phyloP scores from a whole-genome alignment of 2,888 invertebrate genomes.

The Nephrotoma guestfalica region DNA sequence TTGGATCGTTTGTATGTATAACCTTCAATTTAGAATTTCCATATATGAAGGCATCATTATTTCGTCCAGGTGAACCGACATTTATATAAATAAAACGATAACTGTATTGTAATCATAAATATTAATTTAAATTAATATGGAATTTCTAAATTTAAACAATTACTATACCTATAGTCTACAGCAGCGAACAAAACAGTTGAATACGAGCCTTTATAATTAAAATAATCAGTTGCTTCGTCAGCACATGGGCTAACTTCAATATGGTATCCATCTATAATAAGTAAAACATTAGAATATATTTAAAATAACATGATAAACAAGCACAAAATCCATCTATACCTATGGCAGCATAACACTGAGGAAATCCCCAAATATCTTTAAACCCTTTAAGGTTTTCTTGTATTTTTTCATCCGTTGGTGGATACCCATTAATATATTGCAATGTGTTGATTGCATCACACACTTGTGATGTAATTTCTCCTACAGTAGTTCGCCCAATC shows the following conservation, averaged over 20 bases:
- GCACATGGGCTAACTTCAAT: no score
- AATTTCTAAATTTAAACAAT: background rate
- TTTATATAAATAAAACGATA: slow-evolving; percentile 9
- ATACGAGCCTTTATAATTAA: no score
- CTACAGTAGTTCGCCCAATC: slow-evolving; percentile 9
- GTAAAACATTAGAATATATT: background rate
- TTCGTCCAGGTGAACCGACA: slow-evolving; percentile 6
- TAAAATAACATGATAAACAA: background rate
- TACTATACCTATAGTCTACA: slow-evolving; percentile 6
- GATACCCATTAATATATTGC: background rate
- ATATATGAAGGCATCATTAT: no score
- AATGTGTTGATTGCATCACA: no score
- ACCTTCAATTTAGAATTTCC: slow-evolving; percentile 7
- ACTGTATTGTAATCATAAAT: slow-evolving; percentile 4
- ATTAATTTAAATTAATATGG: slow-evolving; percentile 8
- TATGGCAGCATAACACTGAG: slow-evolving; percentile 7
- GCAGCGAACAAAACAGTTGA: no score
- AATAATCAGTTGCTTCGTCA: no score
- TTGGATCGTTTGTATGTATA: background rate
- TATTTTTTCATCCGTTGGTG: background rate
- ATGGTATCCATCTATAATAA: no score
- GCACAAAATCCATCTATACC: background rate
- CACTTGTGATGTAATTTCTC: slow-evolving; percentile 6
- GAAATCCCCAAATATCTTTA: slow-evolving; percentile 1
- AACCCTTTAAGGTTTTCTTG: background rate